Base-by-base conservation (phyloP, 2,888 invertebrate genomes). In the Callyntrura guangdongensis region DNA sequence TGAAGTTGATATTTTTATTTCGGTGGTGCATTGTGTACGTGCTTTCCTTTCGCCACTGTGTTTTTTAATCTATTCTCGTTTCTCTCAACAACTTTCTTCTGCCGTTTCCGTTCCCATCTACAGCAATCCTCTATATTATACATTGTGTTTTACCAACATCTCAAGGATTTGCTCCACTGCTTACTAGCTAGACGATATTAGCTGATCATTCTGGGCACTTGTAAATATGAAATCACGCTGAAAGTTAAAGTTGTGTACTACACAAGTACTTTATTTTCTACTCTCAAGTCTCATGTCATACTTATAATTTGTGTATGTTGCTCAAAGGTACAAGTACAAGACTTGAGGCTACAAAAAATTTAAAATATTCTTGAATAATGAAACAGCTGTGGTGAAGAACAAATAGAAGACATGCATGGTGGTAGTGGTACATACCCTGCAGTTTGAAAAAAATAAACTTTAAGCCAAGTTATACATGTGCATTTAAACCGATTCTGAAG, bases 311-410 rank as follows among this genome's bases (percentile, higher is more conserved):
- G 49, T 86, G 36, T 59, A 22, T 47, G 45, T 86, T n/a, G 74
- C 86, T 86, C 0, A 0, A 61, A 86, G 86, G 86, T 74, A 86
- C 11, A 53, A 14, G 11, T 53, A 25, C 11, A 9, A 22, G 36
- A 14, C n/a, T 25, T 27, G 49, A 61, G 74, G 74, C 36, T 4
- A 36, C 36, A 36, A 74, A 86, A 86, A 86, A 86, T 86, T 85
- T 47, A 86, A 86, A 74, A 74, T 86, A 77, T 86, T 86, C 86
- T 86, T 74, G 45, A 86, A 86, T 69, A 74, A 86, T 77, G 86
- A 86, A 86, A 86, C 86, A 86, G 74, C 86, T 86, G 86, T 67
- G 61, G 64, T 6, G 20, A 67, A 11, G 9, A 69, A 27, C 17
- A 17, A 61, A 17, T 56, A n/a, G 22, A 12, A 5, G 25, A 45